These are phyloP conservation scores for Bombus sibiricus DNA, from an alignment of 1,140 invertebrate genomes.

Conservation along the genomic window DNA sequence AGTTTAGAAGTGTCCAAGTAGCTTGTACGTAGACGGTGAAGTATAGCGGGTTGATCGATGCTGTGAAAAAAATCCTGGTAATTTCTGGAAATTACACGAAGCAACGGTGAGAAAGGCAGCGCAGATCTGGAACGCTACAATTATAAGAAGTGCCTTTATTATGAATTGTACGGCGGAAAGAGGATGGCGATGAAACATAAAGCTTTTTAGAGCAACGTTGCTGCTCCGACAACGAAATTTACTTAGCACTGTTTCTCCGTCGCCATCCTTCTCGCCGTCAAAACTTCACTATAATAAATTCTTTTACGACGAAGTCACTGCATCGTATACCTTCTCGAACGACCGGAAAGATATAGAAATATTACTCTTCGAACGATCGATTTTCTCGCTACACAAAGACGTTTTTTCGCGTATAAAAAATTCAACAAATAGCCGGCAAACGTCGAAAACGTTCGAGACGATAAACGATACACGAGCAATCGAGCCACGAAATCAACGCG, in stretches of 20 bases:
- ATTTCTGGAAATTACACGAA: neutral
- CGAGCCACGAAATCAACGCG: neutral
- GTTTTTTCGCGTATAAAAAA: neutral
- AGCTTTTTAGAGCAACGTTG: neutral
- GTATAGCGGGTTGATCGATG: neutral
- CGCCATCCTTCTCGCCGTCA: neutral
- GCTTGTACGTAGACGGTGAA: neutral
- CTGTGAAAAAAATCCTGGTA: neutral
- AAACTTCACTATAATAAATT: conserved; percentile 9
- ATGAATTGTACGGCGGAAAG: neutral
- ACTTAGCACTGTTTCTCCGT: conserved; percentile 6
- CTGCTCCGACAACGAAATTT: conserved; percentile 29
- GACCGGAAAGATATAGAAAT: neutral
- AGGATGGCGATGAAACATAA: neutral
- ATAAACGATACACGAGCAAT: neutral
- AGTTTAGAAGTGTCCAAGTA: neutral
- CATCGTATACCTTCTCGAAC: neutral
- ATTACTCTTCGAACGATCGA: neutral
- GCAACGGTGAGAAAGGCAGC: no score
- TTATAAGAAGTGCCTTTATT: neutral
- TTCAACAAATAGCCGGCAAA: neutral
- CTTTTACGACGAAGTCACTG: conserved; percentile 11
- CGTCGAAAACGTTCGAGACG: neutral
- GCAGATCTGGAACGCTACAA: neutral
- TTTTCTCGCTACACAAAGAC: neutral